Evolutionary conservation across 2,797 vertebrate species (phyloP), one percentile per base, ranked within the genome.

Genomic region (Anisognathus igniventris): DNA sequence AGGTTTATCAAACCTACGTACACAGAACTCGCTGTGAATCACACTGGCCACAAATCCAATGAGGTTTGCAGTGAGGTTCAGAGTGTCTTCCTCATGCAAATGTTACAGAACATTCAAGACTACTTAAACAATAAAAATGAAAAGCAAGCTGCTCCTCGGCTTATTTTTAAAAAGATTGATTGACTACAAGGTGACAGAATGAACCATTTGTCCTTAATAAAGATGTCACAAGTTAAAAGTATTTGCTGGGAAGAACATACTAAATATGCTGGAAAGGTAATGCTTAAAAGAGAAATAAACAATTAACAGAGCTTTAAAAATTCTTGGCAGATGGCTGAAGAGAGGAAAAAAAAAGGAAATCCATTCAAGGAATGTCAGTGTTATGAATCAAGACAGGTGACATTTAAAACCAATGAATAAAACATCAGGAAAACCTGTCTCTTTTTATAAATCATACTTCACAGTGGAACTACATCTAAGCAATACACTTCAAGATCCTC

Each of bases 321-420:
- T 31, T 86, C 75, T 66, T 91, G 79, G 79, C 95, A 96, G 93
- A 96, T 92, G 93, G 93, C 14, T 90, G 79, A 72, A 86, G 44
- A 42, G 16, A 3, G n/a, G 10, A 35, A 7, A 33, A 67, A 47
- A 74, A 88, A 85, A 61, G 54, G 82, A 93, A 95, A 91, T 86
- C 66, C 93, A 86, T 90, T 86, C 83, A 93, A 92, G 65, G 58
- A 73, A 92, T 64, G 87, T 72, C 81, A 92, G 6, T 78, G 82
- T 73, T 93, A 93, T 90, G 85, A 96, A 96, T 92, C 93, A 94
- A 92, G 82, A 91, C 82, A 96, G 93, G 93, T 94, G 95, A 97
- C 95, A 96, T 94, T 91, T 95, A 90, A 95, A 96, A 90, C 62
- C 75, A 93, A 93, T 81, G 86, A 96, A 97, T 92, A 94, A 94